phyloP scores from a whole-genome alignment of 2,888 invertebrate genomes.

The Anthophora plumipes region DNA sequence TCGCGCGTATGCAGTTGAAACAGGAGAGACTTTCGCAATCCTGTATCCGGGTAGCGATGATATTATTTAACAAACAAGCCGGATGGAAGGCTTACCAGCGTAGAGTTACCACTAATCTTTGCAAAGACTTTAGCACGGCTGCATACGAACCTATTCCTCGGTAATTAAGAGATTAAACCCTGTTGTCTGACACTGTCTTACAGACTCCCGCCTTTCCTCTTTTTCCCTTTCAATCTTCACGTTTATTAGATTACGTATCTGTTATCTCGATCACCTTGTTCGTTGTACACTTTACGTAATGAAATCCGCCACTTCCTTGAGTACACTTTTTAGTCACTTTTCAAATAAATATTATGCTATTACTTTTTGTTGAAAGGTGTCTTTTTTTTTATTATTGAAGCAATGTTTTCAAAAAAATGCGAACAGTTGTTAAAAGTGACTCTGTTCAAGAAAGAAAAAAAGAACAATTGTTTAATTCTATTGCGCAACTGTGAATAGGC shows the following conservation, averaged over 20 bases:
- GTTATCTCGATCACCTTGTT: conserved; percentile 75
- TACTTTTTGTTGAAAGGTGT: neutral
- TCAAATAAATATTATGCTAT: neutral
- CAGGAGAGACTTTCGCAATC: conserved; percentile 62
- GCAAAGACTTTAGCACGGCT: conserved; percentile 67
- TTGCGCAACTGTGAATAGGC: too few relatives aligned
- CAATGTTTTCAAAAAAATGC: neutral
- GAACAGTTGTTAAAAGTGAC: too few relatives aligned
- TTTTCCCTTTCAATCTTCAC: neutral
- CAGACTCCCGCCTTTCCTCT: conserved; percentile 38
- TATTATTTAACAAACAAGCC: conserved; percentile 84
- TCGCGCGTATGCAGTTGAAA: conserved; percentile 17
- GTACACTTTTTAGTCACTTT: neutral
- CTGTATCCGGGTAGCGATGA: conserved; percentile 73
- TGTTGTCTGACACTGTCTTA: conserved; percentile 78
- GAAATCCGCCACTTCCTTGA: neutral
- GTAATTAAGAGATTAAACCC: conserved; percentile 83
- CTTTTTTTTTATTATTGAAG: neutral
- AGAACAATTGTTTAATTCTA: too few relatives aligned
- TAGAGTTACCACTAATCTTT: conserved; percentile 81
- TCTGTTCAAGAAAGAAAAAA: too few relatives aligned
- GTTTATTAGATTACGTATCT: conserved; percentile 38
- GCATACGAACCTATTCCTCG: conserved; percentile 66
- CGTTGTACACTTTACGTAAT: conserved; percentile 47
- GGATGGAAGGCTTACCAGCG: conserved; percentile 81